phyloP scores from a whole-genome alignment of 2,113 vertebrate species.

The western clawed frog (Xenopus tropicalis) region DNA sequence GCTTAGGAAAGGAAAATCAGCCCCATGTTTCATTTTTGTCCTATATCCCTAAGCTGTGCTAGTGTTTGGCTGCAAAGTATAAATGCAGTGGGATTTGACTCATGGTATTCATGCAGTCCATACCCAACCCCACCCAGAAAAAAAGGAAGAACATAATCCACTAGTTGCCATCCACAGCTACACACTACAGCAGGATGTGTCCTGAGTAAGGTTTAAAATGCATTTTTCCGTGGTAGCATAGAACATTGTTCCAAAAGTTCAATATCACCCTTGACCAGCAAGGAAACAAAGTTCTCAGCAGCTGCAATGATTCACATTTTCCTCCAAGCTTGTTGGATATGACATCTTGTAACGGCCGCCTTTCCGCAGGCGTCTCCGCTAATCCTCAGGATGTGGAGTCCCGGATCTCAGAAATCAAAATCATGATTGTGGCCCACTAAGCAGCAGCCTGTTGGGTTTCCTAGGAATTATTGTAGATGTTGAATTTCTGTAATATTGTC shows the following conservation, averaged over 20 bases:
- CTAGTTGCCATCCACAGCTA: slow-evolving; percentile 62
- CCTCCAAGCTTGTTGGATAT: slow-evolving; percentile 65
- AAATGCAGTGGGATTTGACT: slow-evolving; percentile 50
- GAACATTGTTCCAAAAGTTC: slow-evolving; percentile 61
- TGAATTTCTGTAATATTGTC: slow-evolving; percentile 83
- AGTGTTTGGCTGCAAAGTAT: slow-evolving; percentile 41
- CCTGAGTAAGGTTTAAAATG: slow-evolving; percentile 76
- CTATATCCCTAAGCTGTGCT: slow-evolving; percentile 48
- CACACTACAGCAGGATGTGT: slow-evolving; percentile 74
- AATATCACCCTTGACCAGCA: slow-evolving; percentile 74
- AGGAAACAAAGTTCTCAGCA: slow-evolving; percentile 70
- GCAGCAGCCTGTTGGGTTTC: slow-evolving; percentile 49
- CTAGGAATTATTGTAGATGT: slow-evolving; percentile 67
- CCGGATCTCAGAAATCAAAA: slow-evolving; percentile 68
- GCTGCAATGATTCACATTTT: slow-evolving; percentile 62
- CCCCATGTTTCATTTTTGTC: slow-evolving; percentile 54
- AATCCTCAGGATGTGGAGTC: slow-evolving; percentile 63
- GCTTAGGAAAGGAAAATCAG: slow-evolving; percentile 51
- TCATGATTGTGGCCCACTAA: slow-evolving; percentile 67
- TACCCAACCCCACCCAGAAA: slow-evolving; percentile 47
- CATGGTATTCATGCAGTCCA: slow-evolving; percentile 54
- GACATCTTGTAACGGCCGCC: slow-evolving; percentile 56
- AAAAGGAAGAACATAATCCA: slow-evolving; percentile 55
- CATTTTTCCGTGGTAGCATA: slow-evolving; percentile 65
- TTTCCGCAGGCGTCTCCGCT: slow-evolving; percentile 55